Conservation (phyloP, 2,797 vertebrate genomes). For the Silurus aristotelis region DNA sequence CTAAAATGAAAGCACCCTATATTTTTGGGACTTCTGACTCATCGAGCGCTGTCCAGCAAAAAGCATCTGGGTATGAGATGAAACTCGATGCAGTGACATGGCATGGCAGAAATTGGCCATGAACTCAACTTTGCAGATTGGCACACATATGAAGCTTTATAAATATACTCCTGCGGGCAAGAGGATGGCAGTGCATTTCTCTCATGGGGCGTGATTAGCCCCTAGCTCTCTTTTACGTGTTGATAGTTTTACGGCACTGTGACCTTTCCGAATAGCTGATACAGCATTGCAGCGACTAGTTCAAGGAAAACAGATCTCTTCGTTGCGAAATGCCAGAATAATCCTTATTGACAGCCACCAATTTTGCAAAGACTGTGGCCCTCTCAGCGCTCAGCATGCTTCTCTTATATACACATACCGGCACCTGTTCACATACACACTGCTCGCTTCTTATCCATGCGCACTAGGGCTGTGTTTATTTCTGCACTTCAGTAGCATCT, state of each 20-base stretch:
- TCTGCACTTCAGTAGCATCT: background rate
- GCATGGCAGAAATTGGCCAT: conserved; percentile 36
- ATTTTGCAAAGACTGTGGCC: conserved; percentile 72
- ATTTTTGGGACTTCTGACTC: conserved; percentile 32
- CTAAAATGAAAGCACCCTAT: conserved; percentile 30
- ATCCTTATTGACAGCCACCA: conserved; percentile 73
- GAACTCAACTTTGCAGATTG: conserved; percentile 35
- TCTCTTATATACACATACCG: conserved; percentile 7
- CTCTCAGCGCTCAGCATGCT: conserved; percentile 65
- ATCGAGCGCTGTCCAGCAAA: conserved; percentile 7
- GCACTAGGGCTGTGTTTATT: background rate
- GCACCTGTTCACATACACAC: conserved; percentile 4
- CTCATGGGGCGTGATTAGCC: conserved; percentile 31
- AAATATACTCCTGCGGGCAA: conserved; percentile 26
- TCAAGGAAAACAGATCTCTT: conserved; percentile 70
- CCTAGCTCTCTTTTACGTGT: conserved; percentile 23
- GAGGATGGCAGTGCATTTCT: conserved; percentile 19
- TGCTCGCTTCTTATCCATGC: background rate
- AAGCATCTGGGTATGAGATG: conserved; percentile 11
- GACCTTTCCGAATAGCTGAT: conserved; percentile 78
- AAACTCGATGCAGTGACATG: conserved; percentile 24
- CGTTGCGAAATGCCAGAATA: conserved; percentile 70
- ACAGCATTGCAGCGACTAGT: conserved; percentile 57
- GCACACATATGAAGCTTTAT: conserved; percentile 19
- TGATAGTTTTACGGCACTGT: conserved; percentile 69